A percentile compares a stretch with the other conserved stretches of the same genome.
These are phyloP conservation scores for Crotophaga sulcirostris DNA, from an alignment of 2,113 vertebrate species.

Conservation along the genomic window DNA sequence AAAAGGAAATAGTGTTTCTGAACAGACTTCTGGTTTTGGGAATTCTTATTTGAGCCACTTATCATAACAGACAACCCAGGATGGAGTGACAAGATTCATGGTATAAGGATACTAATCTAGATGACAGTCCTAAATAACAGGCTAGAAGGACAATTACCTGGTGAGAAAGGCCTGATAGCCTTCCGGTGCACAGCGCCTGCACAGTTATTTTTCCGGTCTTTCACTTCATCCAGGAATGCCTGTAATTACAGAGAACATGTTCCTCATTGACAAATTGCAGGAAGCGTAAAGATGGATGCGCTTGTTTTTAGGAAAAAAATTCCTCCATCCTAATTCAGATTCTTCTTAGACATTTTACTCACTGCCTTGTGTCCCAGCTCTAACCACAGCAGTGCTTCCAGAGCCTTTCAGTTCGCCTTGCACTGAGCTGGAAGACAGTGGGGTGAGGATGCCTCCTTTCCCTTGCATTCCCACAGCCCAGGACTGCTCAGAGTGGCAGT, in stretches of 20 bases:
- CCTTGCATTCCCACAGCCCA: neutral
- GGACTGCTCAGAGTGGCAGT: neutral
- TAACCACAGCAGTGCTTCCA: neutral
- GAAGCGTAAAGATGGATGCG: neutral
- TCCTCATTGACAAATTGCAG: constrained; percentile 35
- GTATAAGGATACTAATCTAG: neutral
- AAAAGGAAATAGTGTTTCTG: neutral
- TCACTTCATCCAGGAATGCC: constrained; percentile 23
- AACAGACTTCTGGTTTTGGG: neutral
- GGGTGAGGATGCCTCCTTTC: neutral
- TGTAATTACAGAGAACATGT: constrained; percentile 27
- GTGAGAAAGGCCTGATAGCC: neutral
- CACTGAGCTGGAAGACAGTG: neutral
- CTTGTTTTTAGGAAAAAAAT: neutral
- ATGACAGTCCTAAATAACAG: constrained; percentile 32
- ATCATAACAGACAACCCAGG: neutral
- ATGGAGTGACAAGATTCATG: neutral
- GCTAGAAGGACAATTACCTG: constrained; percentile 18
- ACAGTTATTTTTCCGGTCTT: neutral
- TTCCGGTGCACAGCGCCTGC: neutral
- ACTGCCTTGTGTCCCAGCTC: neutral
- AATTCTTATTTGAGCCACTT: neutral
- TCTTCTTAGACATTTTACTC: neutral
- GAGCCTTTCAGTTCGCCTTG: neutral
- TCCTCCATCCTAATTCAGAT: neutral